Base-by-base conservation (phyloP, 2,888 invertebrate species). In the Villa cingulata region DNA sequence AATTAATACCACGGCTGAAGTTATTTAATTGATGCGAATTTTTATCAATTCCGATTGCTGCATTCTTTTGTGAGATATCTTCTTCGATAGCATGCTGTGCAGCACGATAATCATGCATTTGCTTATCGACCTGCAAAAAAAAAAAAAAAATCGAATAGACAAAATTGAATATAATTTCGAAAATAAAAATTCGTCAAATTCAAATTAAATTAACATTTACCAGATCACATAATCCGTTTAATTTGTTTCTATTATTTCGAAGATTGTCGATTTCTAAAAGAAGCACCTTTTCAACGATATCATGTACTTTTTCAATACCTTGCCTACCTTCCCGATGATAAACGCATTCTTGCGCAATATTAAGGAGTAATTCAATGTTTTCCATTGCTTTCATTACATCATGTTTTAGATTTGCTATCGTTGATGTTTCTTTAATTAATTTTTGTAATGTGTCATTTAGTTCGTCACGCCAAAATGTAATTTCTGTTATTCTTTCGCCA, bases 391-490 rank as follows among this genome's bases (percentile, higher is more conserved):
- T 74, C 62, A 83, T 79, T 53, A 81, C 73, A 59, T 81, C 80
- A 42, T 79, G 67, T 62, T 83, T 71, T 61, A 80, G 71, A 66
- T 83, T 77, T 66, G 79, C 77, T 53, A 86, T 67, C 52, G 78
- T 74, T 53, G 79, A 78, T 53, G 83, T 86, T 62, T 94, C 92
- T 3, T 82, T 76, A 45, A 91, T 76, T 55, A 91, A 74, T 53
- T 85, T 79, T 66, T 94, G 92, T 62, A 91, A 75, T 68, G 94
- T 94, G 36, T 85, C 80, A 46, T 77, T 74, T 4, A 88, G 78
- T 74, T 94, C 94, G 62, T 89, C 87, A 49, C 90, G 77, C 94
- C 94, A 94, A 70, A 91, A 94, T 14, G 86, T 87, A 7, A 90
- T 85, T 61, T 94, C 92, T 0, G 87, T 89, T 56, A 94, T 81